A percentile compares a stretch with the other conserved stretches of the same genome.
Conservation (phyloP, 2,888 invertebrate species). For the Drosophila atroscutellata region DNA sequence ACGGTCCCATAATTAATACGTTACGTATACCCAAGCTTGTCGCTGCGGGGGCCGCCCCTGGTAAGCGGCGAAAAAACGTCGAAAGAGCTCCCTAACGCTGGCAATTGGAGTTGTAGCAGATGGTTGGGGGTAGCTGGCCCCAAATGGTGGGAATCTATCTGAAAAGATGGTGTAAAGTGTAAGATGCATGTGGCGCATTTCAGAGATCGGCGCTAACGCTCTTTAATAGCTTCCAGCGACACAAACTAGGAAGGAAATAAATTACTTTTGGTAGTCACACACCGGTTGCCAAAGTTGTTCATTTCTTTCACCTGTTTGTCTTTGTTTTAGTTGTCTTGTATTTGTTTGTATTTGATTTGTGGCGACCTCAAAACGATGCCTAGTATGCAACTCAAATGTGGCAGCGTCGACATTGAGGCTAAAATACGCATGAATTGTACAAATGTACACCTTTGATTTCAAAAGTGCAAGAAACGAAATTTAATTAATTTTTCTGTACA, state of each 20-base stretch:
- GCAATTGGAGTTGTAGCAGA: constrained; percentile 59
- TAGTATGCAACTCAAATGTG: constrained; percentile 47
- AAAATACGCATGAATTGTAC: constrained; percentile 39
- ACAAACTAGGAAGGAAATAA: constrained; percentile 78
- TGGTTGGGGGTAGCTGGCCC: not conserved
- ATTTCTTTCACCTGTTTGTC: constrained; percentile 23
- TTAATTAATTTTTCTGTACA: constrained; percentile 34
- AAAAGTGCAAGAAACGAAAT: constrained; percentile 37
- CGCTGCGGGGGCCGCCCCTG: constrained; percentile 68
- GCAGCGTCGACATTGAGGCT: constrained; percentile 59
- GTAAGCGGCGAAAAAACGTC: constrained; percentile 60
- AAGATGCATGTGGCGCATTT: constrained; percentile 65
- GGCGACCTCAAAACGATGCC: constrained; percentile 56
- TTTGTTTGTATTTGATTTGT: constrained; percentile 51
- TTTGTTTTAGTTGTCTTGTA: constrained; percentile 25
- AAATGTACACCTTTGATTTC: constrained; percentile 57
- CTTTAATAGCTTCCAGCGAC: constrained; percentile 70
- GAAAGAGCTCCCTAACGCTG: constrained; percentile 64
- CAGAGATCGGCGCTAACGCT: constrained; percentile 59
- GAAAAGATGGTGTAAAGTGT: constrained; percentile 55
- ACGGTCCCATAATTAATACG: constrained; percentile 70
- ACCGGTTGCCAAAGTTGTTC: constrained; percentile 49
- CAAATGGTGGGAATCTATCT: constrained; percentile 58
- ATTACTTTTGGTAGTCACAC: constrained; percentile 61
- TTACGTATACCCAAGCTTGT: constrained; percentile 71